A percentile compares a stretch with the other conserved stretches of the same genome.
phyloP scores from a whole-genome alignment of 1,140 invertebrate species.

The Magallana ariakensis region DNA sequence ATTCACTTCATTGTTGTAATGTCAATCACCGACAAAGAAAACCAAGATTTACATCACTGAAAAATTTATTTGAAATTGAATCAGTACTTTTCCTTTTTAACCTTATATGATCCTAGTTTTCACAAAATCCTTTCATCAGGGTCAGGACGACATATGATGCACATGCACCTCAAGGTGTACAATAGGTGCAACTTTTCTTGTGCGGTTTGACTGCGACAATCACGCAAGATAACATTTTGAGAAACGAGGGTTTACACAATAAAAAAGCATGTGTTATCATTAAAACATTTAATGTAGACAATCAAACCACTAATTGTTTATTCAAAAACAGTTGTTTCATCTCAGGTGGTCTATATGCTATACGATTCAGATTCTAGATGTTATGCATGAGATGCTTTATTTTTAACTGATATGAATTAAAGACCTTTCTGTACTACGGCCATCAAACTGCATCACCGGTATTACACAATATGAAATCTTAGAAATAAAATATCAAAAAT shows the following conservation, averaged over 20 bases:
- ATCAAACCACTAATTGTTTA: not conserved
- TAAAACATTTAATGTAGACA: not conserved
- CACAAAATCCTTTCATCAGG: too few relatives aligned
- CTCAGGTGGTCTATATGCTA: not conserved
- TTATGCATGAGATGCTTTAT: too few relatives aligned
- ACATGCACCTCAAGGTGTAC: not conserved
- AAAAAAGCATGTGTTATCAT: not conserved
- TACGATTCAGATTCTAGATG: too few relatives aligned
- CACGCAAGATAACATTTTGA: not conserved
- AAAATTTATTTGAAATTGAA: conserved; percentile 15
- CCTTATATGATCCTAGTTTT: too few relatives aligned
- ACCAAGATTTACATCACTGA: not conserved
- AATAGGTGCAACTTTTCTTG: not conserved
- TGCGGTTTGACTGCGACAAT: not conserved
- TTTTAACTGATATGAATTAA: too few relatives aligned
- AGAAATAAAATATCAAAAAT: too few relatives aligned
- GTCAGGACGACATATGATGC: too few relatives aligned
- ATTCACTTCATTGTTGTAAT: conserved; percentile 5
- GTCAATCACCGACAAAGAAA: not conserved
- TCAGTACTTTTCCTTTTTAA: not conserved
- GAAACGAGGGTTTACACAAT: not conserved
- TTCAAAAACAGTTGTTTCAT: not conserved
- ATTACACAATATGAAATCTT: too few relatives aligned
- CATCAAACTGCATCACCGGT: too few relatives aligned
- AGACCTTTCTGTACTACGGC: too few relatives aligned